Conservation (phyloP, 2,888 invertebrate genomes). For the Ophioninae sp. region DNA sequence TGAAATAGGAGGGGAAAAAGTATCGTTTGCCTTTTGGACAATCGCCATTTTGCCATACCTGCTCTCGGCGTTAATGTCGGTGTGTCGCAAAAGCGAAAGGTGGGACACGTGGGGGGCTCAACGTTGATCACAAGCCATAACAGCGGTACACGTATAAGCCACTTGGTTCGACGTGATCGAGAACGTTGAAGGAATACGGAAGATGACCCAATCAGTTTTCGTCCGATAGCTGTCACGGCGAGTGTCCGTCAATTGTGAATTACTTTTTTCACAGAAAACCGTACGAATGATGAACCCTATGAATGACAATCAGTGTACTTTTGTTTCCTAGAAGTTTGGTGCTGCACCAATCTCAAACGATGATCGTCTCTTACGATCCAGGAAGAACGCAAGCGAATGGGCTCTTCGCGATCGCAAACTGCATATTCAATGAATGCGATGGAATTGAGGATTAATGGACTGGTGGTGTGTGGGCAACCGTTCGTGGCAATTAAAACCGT, state of each 20-base stretch:
- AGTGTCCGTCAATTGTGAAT: neutral
- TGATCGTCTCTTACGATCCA: neutral
- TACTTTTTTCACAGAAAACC: neutral
- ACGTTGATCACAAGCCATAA: slow-evolving; percentile 11
- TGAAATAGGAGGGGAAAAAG: neutral
- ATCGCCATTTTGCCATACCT: neutral
- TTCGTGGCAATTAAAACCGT: neutral
- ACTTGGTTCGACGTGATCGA: neutral
- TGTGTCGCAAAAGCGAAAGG: slow-evolving; percentile 33
- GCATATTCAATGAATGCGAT: neutral
- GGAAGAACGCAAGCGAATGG: neutral
- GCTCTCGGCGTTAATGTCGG: neutral
- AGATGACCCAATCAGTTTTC: slow-evolving; percentile 36
- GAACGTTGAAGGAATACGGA: slow-evolving; percentile 45
- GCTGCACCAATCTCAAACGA: too few relatives aligned
- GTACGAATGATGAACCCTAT: neutral
- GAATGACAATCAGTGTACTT: neutral
- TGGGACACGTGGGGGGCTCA: slow-evolving; percentile 17
- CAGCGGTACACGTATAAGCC: neutral
- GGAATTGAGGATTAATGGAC: neutral
- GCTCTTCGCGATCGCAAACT: neutral
- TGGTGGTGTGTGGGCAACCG: neutral
- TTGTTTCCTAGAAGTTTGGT: too few relatives aligned
- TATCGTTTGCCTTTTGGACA: neutral
- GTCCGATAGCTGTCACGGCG: neutral